Evolutionary conservation across 2,113 vertebrate genomes (phyloP).

Genomic region (Anthoscopus minutus): DNA sequence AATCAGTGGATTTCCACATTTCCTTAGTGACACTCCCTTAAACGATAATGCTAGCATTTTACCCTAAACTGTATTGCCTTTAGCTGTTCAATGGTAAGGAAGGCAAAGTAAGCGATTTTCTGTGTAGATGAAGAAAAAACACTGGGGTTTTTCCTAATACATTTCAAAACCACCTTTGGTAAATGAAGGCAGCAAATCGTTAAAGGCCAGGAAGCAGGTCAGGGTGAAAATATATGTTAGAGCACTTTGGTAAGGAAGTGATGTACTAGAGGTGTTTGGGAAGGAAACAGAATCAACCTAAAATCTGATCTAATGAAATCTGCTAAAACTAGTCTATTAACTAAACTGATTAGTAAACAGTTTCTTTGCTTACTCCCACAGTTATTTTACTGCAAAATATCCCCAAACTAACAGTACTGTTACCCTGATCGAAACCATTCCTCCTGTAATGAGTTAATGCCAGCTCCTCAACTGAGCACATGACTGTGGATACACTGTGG

Average conservation of each 20-base stretch:
- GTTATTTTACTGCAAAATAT: background rate
- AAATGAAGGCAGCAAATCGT: background rate
- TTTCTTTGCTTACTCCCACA: background rate
- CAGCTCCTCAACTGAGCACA: constrained; percentile 94
- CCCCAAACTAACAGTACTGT: background rate
- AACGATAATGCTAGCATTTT: background rate
- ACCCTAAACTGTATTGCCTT: background rate
- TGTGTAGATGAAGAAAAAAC: background rate
- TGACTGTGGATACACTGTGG: constrained; percentile 60
- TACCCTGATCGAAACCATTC: constrained; percentile 90
- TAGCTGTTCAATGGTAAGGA: background rate
- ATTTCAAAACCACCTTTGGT: background rate
- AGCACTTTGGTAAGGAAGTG: background rate
- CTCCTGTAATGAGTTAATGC: constrained; percentile 81
- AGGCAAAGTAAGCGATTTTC: background rate
- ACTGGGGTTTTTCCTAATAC: background rate
- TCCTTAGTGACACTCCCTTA: background rate
- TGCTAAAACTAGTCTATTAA: background rate
- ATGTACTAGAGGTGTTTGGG: background rate
- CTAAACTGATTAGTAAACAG: background rate
- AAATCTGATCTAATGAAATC: background rate
- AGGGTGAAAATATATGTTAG: background rate
- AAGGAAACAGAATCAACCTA: background rate
- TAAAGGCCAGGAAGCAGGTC: background rate
- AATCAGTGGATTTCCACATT: background rate